A percentile compares a stretch with the other conserved stretches of the same genome.
phyloP scores from a whole-genome alignment of 2,113 vertebrate species.

The Bettongia penicillata region DNA sequence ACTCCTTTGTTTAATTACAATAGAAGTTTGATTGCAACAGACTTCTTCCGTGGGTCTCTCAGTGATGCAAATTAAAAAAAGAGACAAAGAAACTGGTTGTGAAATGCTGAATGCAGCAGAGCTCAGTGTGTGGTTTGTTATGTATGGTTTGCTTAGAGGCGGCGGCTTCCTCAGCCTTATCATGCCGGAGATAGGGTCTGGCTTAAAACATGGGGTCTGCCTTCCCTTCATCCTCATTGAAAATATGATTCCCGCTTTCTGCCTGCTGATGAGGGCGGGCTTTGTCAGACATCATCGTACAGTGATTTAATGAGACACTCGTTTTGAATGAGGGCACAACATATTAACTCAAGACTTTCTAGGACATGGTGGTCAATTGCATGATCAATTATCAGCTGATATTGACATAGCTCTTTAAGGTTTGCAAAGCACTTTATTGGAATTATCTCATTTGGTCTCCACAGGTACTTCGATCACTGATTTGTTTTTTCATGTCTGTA shows the following conservation, averaged over 20 bases:
- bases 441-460: background rate
- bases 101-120: slow-evolving; percentile 4
- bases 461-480: background rate
- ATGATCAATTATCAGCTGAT: background rate
- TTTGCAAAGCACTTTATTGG: background rate
- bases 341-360: background rate
- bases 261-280: background rate
- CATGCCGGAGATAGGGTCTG: slow-evolving; percentile 26
- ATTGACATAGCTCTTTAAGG: background rate
- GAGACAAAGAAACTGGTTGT: slow-evolving; percentile 41
- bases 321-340: background rate
- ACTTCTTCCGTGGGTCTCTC: background rate
- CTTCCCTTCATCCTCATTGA: slow-evolving; percentile 37
- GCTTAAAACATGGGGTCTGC: background rate
- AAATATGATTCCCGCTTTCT: slow-evolving; percentile 30
- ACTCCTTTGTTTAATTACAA: slow-evolving; percentile 53
- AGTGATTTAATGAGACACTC: background rate
- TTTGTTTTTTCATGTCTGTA: background rate
- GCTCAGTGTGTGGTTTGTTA: slow-evolving; percentile 55
- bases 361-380: background rate
- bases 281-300: background rate
- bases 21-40: slow-evolving; percentile 57
- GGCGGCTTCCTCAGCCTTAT: background rate
- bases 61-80: slow-evolving; percentile 41
- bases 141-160: slow-evolving; percentile 52